Evolutionary conservation across 37 sponge, comb jelly and placozoan species (phyloP), one percentile per base, ranked within the genome.

Genomic region (Lycopodina hypogea): DNA sequence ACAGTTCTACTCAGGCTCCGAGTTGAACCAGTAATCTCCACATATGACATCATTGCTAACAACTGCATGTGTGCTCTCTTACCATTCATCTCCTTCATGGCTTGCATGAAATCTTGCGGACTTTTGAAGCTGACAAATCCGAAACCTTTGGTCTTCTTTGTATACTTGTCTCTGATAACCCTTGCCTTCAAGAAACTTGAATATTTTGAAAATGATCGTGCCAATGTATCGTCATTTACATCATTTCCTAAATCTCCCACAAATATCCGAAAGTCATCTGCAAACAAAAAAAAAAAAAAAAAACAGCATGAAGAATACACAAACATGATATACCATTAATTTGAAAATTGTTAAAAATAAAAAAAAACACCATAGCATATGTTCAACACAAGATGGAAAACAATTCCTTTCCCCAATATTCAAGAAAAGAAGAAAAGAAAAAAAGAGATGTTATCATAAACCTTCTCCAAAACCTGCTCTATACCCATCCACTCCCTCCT

Each of bases 31-130:
- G n/a, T n/a, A n/a, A n/a, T n/a, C n/a, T n/a, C n/a, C n/a, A n/a
- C n/a, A n/a, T n/a, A n/a, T n/a, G n/a, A n/a, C n/a, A n/a, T n/a
- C n/a, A 60, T 4, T 60, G 24, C 24, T 17, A 60, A 28, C 61
- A 4, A 60, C 12, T 29, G 29, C 61, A 7, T 60, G 24, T 60
- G 48, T 45, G 48, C 48, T 12, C 48, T 12, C 48, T 45, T 37
- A 94, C 96, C 98, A 65, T 95, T 93, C 86, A 97, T 90, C 34
- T 97, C 98, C 68, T 81, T 95, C 92, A 97, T 87, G 15, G 98
- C 98, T 34, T 86, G 75, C 64, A 97, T 84, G 77, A 93, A 97
- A 78, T 97, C 98, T 12, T 95, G 84, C 0, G 94, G 89, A 78
- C 92, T 95, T 71, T 90, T 95, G 87, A 97, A 97, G 40, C 96